These are phyloP conservation scores for Nyctalus aviator DNA, from an alignment of 2,797 vertebrate genomes.

Conservation along the genomic window DNA sequence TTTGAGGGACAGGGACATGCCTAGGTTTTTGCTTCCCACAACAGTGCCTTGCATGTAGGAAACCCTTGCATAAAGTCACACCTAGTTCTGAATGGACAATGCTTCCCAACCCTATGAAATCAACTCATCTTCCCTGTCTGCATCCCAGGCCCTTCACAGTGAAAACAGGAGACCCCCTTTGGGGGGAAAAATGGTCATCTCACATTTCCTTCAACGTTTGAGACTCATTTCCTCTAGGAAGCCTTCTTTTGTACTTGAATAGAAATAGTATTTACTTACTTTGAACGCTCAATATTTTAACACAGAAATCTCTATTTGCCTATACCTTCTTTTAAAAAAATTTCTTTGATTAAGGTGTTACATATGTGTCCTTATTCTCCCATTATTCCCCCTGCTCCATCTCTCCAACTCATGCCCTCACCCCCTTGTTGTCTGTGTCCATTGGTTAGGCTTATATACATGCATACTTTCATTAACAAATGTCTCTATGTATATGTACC, in stretches of 20 bases:
- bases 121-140: neutral
- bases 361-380: no score
- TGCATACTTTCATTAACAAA: neutral
- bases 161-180: neutral
- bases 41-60: neutral
- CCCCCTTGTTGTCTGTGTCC: no score
- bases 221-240: neutral
- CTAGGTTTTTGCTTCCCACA: neutral
- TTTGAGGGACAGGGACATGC: neutral
- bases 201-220: neutral
- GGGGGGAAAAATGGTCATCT: neutral
- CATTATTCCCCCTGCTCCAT: no score
- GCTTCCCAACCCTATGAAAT: neutral
- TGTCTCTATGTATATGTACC: neutral
- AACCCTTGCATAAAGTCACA: neutral
- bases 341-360: no score
- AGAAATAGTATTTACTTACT: neutral
- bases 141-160: neutral
- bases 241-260: neutral
- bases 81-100: neutral
- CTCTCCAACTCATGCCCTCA: no score
- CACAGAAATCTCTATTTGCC: neutral
- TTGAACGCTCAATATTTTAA: slow-evolving; percentile 1
- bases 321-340: neutral
- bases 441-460: no score